Evolutionary conservation across 1,140 invertebrate genomes (phyloP), one percentile per base, ranked within the genome.

Genomic region (Heliconius eleuchia): DNA sequence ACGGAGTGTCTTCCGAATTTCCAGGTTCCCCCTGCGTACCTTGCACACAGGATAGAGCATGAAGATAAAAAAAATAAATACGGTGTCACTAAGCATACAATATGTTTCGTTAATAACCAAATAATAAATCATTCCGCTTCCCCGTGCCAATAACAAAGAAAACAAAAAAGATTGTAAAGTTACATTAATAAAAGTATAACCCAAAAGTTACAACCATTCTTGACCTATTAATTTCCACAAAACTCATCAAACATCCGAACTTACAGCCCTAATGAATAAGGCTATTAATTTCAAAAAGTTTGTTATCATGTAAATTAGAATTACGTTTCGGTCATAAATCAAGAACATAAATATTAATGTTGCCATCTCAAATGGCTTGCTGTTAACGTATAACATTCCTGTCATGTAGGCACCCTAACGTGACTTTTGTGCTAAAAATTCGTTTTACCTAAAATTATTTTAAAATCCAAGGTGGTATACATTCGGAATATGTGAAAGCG

Each of bases 291-390:
- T 71, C 73, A 74, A 79, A 79, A 71, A 78, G 73, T 66, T 74
- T 27, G 37, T 73, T 66, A 66, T 66, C 60, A 66, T 60, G 71
- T 71, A 77, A 70, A 77, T 70, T 77, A 60, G 60, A 75, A 78
- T 77, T 75, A 72, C 73, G 39, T 76, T 71, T 71, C 79, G 71
- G 60, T 34, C 79, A 80, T 80, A 80, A 80, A 80, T 80, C 79
- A 80, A 46, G 57, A 66, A 30, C 82, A 86, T 86, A 82, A 86
- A 86, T 86, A 86, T 86, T 86, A 84, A 86, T 86, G 82, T 80
- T 75, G 76, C 72, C 78, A 74, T 84, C 84, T 83, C 82, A 85
- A 86, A 86, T 85, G 82, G 84, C 79, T 79, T 77, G 80, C 71
- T 79, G 83, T 86, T 86, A 85, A 80, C 80, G 83, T 86, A 86